Evolutionary conservation across 2,888 invertebrate species (phyloP), one percentile per base, ranked within the genome.

Genomic region (Nemotelus pantherinus): DNA sequence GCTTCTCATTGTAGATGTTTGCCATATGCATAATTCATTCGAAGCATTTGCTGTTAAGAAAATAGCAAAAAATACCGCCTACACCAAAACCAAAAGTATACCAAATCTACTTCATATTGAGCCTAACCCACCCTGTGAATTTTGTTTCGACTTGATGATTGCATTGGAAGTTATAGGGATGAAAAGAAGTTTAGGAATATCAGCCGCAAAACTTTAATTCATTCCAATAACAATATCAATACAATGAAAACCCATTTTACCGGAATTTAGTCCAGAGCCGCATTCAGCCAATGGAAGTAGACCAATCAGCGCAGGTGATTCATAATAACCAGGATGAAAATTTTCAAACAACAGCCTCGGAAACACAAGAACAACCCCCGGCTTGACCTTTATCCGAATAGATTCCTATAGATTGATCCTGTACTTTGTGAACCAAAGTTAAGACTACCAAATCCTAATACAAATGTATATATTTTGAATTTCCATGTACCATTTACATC

Each of bases 331-430:
- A 25, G 25, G 25, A 25, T 25, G n/a, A 48, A 76, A 76, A 64
- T 76, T 76, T 76, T 64, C 76, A 10, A 0, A 9, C 44, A 63
- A 25, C 76, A 57, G 77, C 77, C 77, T 77, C 77, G 57, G 57
- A 57, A 9, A 71, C 48, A 70, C 48, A n/a, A 44, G 4, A 2
- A n/a, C 25, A 6, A 9, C 4, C 65, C 25, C 25, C 25, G 47
- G 63, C 44, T 45, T 77, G 48, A 55, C 77, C 3, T 63, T 63
- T 77, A 70, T 71, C 45, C 10, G 57, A 71, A 50, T 77, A 58
- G 10, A 77, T 58, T 45, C 58, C 5, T 25, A 60, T 10, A 57
- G 43, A 77, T 77, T 58, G 57, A 63, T 44, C 70, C 70, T 10
- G 60, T 39, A 25, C 57, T 77, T 48, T 77, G 71, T 47, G 63